Evolutionary conservation across 2,113 vertebrate genomes (phyloP).

Genomic region (Bubo blakistoni): DNA sequence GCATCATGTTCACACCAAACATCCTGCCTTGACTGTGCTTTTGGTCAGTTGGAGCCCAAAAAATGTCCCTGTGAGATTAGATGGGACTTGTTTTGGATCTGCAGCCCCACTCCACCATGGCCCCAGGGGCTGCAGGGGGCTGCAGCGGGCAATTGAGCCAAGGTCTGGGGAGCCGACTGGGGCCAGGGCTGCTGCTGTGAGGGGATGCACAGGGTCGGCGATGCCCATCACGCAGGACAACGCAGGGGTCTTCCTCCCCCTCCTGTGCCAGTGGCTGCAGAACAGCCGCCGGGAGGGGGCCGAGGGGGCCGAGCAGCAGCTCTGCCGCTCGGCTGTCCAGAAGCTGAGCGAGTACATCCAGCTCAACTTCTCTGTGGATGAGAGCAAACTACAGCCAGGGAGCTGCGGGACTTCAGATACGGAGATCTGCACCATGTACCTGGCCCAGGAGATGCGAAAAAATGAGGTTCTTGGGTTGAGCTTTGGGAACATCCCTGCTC

Average conservation of each 20-base stretch:
- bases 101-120: background rate
- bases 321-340: slow-evolving; percentile 85
- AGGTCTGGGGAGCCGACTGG: background rate
- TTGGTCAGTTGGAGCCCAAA: background rate
- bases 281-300: slow-evolving; percentile 66
- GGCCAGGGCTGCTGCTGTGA: slow-evolving; percentile 60
- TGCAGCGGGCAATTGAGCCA: rapidly evolving
- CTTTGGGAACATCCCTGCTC: slow-evolving; percentile 94
- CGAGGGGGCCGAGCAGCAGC: slow-evolving; percentile 64
- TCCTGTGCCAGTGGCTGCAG: slow-evolving; percentile 87
- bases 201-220: slow-evolving; percentile 59
- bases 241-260: slow-evolving; percentile 82
- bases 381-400: slow-evolving; percentile 40
- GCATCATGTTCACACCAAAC: background rate
- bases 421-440: slow-evolving; percentile 85
- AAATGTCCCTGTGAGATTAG: background rate
- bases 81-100: background rate
- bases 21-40: background rate
- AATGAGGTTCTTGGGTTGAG: slow-evolving; percentile 84
- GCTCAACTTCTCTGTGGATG: slow-evolving; percentile 85
- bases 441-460: slow-evolving; percentile 79
- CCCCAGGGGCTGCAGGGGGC: background rate
- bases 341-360: slow-evolving; percentile 93
- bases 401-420: slow-evolving; percentile 69
- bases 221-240: slow-evolving; percentile 98